Evolutionary conservation across 1,140 invertebrate genomes (phyloP).

Genomic region (Drosophila orena): DNA sequence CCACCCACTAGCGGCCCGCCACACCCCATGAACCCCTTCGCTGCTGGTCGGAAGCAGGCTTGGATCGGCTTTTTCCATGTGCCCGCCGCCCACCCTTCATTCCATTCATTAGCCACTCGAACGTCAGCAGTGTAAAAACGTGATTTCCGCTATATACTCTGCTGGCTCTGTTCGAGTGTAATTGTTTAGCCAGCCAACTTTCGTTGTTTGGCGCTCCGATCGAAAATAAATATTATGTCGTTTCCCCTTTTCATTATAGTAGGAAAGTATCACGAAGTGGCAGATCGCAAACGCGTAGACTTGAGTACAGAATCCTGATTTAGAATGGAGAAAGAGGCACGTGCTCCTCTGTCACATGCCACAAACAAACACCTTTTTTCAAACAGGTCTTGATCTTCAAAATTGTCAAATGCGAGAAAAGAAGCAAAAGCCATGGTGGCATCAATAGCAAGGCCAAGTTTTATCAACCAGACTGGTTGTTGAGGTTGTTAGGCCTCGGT

Average conservation of each 20-base stretch:
- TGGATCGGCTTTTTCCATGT: conserved; percentile 23
- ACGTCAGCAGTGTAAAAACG: conserved; percentile 71
- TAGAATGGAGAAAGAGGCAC: neutral
- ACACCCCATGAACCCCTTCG: conserved; percentile 20
- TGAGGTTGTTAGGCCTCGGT: neutral
- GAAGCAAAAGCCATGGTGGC: neutral
- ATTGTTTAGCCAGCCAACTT: conserved; percentile 48
- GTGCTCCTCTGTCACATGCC: conserved; percentile 13
- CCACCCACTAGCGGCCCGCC: conserved; percentile 24
- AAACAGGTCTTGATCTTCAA: conserved; percentile 48
- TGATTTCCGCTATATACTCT: conserved; percentile 73
- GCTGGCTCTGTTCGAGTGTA: conserved; percentile 30
- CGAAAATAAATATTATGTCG: neutral
- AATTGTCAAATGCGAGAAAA: conserved; percentile 17
- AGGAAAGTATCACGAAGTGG: too few relatives aligned
- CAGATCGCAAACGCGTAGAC: neutral
- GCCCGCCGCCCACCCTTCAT: conserved; percentile 1
- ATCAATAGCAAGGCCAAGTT: conserved; percentile 35
- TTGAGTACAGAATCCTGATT: neutral
- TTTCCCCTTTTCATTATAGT: too few relatives aligned
- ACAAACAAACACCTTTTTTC: conserved; percentile 13
- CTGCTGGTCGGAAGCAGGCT: conserved; percentile 52
- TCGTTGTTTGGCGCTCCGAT: neutral
- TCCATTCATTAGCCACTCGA: conserved; percentile 48
- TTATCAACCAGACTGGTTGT: neutral